A percentile compares a stretch with the other conserved stretches of the same genome.
These are phyloP conservation scores for Argentina silus DNA, from an alignment of 2,797 vertebrate genomes.

Conservation along the genomic window DNA sequence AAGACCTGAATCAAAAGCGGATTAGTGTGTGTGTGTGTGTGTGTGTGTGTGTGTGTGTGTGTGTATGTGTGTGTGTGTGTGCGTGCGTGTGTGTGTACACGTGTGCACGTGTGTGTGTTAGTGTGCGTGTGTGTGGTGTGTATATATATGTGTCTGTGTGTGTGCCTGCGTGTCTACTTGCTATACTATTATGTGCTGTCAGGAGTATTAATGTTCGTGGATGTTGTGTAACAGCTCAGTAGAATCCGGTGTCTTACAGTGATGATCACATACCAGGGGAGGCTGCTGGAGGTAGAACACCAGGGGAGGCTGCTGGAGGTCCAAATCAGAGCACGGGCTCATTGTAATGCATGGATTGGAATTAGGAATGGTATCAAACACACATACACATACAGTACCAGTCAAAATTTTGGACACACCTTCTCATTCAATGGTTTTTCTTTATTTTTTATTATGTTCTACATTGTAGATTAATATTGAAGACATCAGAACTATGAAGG, in stretches of 20 bases:
- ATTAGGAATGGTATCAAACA: background rate
- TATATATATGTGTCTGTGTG: slow-evolving; percentile 10
- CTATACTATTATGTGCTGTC: background rate
- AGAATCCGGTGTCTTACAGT: background rate
- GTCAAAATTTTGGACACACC: no score
- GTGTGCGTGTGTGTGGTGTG: slow-evolving; percentile 14
- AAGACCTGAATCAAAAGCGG: slow-evolving; percentile 71
- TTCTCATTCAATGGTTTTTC: no score
- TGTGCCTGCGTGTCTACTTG: slow-evolving; percentile 23
- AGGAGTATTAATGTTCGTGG: background rate
- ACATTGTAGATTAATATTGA: no score
- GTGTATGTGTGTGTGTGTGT: background rate
- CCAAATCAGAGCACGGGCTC: no score
- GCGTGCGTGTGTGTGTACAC: background rate
- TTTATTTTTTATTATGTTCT: no score
- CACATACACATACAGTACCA: background rate
- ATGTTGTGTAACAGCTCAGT: slow-evolving; percentile 15
- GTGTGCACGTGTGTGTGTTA: background rate
- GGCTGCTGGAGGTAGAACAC: background rate
- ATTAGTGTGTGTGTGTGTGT: slow-evolving; percentile 38
- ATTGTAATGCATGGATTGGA: no score
- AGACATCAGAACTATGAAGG: no score
- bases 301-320: background rate
- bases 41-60: background rate
- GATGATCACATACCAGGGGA: slow-evolving; percentile 23